Base-by-base conservation (phyloP, 2,797 vertebrate genomes). In the Anas bernieri region DNA sequence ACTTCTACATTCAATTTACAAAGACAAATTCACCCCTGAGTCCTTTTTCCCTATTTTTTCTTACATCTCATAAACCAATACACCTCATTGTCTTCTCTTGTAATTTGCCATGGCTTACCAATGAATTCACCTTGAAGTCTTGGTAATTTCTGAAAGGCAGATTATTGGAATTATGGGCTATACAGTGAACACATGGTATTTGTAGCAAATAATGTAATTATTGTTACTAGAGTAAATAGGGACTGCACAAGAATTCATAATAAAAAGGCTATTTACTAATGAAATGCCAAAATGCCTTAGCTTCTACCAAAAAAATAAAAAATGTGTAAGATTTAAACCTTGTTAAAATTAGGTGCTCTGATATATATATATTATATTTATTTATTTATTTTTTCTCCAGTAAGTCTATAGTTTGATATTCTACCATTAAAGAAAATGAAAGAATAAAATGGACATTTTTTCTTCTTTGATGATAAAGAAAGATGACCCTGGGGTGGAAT, bases 401-500 rank as follows among this genome's bases (percentile, higher is more conserved):
- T 1, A 62, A 39, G 87, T 70, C 50, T 88, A 70, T 62, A 78
- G 69, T 83, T 86, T 84, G 4, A 43, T 86, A 72, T 55, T 83
- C 87, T 82, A 17, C n/a, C 39, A 17, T 35, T 83, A 69, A 48
- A 88, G 30, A 66, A 94, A 94, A 93, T 48, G 66, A 39, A 83
- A 81, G 22, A 90, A 91, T 55, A 75, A 67, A 81, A 22, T 22
- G 11, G 4, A n/a, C 3, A 7, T 17, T 46, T 74, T 87, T 45
- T 72, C 67, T 59, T 73, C 73, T 86, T 91, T 86, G 58, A 83
- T 90, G 43, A 62, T 86, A 87, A 30, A 82, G 43, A 87, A 83
- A 78, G 31, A 86, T 78, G 86, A 90, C 83, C 41, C 41, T 70
- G 58, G 17, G 52, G 46, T 77, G 10, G 41, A 90, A 90, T 86